Base-by-base conservation (phyloP, 2,888 invertebrate genomes). In the Megastigmus dorsalis region DNA sequence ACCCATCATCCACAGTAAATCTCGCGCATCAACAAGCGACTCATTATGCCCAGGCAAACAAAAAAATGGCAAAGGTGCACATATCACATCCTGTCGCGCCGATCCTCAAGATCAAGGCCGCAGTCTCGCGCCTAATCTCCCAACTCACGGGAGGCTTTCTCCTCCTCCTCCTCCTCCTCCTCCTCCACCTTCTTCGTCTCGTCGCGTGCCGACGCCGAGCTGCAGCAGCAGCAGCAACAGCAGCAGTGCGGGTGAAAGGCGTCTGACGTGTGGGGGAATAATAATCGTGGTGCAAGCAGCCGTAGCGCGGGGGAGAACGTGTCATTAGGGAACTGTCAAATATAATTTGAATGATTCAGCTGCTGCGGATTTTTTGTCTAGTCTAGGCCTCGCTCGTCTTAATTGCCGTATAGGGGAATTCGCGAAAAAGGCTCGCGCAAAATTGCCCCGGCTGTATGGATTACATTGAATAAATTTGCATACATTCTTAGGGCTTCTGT, bases 281-380 rank as follows among this genome's bases (percentile, higher is more conserved):
- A 68, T 72, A 68, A 72, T 77, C 60, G 36, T 26, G 20, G 7
- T 5, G 48, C 20, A 6, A 33, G 63, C 38, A 52, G 2, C 36
- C n/a, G 20, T 28, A 28, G 7, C n/a, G 67, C 43, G 66, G 72
- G 66, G 60, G 45, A 48, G 68, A 74, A 72, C 72, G 69, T 74
- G 74, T 71, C 68, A 76, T 74, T 74, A 74, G 41, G 43, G 6
- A 13, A 28, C 63, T 57, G 55, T 62, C 57, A 23, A 54, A 65
- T 67, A 76, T 71, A 78, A 76, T 78, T 71, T 76, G 72, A 75
- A 74, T 70, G 65, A 60, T 74, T 36, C 55, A 30, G 26, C 33
- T 23, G 10, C n/a, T 28, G 30, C 30, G 9, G 45, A 15, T 60
- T 52, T 52, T 28, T 28, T 28, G 3, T 52, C 26, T 9, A n/a